Evolutionary conservation across 2,888 invertebrate species (phyloP).

Genomic region (Drosophila rellima): DNA sequence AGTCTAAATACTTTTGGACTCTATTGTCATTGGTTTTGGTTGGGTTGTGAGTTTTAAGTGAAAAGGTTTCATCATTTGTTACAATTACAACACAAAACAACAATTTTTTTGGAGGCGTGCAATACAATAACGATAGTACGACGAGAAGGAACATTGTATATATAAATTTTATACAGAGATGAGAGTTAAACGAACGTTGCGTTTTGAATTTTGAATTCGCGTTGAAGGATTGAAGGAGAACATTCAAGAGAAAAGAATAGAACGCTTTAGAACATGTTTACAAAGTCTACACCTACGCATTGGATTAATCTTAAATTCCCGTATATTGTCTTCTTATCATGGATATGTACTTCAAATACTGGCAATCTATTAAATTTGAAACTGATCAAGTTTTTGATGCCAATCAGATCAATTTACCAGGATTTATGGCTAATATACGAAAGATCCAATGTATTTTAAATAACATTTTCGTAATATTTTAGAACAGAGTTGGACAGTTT

Average conservation of each 20-base stretch:
- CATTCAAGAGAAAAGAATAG: conserved; percentile 71
- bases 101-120: conserved; percentile 56
- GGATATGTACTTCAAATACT: conserved; percentile 16
- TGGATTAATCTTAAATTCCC: neutral
- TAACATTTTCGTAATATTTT: neutral
- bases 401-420: neutral
- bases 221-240: conserved; percentile 41
- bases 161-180: conserved; percentile 47
- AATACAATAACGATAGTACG: conserved; percentile 54
- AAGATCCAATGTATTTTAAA: neutral
- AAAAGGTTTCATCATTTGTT: conserved; percentile 47
- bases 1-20: conserved; percentile 87
- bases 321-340: conserved; percentile 3
- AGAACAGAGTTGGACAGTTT: neutral
- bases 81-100: conserved; percentile 48
- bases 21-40: conserved; percentile 50
- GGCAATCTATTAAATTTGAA: neutral
- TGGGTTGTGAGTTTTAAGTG: conserved; percentile 14
- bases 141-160: conserved; percentile 51
- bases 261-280: conserved; percentile 52
- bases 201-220: conserved; percentile 46
- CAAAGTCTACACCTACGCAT: conserved; percentile 17
- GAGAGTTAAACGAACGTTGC: conserved; percentile 55
- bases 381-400: neutral
- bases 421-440: too few relatives aligned